Conservation (phyloP, 2,888 invertebrate genomes). For the Silvanus unidentatus region DNA sequence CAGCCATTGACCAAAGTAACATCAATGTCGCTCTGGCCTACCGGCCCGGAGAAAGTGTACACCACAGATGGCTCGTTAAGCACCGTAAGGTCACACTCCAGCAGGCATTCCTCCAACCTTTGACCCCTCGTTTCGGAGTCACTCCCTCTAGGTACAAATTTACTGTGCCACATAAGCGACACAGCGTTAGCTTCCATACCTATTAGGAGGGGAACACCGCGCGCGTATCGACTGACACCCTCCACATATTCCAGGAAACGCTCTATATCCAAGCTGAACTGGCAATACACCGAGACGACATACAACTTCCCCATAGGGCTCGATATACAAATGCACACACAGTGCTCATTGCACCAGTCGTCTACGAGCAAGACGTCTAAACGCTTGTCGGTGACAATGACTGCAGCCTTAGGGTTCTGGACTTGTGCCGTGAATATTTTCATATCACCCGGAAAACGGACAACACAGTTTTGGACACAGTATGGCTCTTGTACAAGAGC, state of each 20-base stretch:
- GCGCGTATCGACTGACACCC: neutral
- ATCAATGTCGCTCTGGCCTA: conserved; percentile 18
- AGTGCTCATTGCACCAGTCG: too few relatives aligned
- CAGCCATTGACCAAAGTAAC: conserved; percentile 14
- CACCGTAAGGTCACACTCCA: neutral
- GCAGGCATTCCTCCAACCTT: neutral
- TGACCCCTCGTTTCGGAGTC: neutral
- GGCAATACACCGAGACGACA: too few relatives aligned
- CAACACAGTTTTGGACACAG: conserved; percentile 1
- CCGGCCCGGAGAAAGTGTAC: conserved; percentile 16
- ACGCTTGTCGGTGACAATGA: too few relatives aligned
- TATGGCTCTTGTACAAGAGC: conserved; percentile 11
- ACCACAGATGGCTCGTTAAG: conserved; percentile 15
- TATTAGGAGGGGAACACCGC: conserved; percentile 8
- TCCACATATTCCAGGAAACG: neutral
- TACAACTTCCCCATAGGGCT: too few relatives aligned
- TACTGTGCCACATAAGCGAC: conserved; percentile 21
- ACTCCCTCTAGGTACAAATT: neutral
- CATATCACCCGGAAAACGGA: conserved; percentile 11
- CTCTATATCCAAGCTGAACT: neutral
- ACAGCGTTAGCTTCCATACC: conserved; percentile 25
- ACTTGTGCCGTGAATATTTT: too few relatives aligned
- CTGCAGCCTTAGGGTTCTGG: too few relatives aligned
- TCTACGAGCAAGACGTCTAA: neutral
- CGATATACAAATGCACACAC: too few relatives aligned